Base-by-base conservation (phyloP, 2,113 vertebrate species). In the Mola mola region DNA sequence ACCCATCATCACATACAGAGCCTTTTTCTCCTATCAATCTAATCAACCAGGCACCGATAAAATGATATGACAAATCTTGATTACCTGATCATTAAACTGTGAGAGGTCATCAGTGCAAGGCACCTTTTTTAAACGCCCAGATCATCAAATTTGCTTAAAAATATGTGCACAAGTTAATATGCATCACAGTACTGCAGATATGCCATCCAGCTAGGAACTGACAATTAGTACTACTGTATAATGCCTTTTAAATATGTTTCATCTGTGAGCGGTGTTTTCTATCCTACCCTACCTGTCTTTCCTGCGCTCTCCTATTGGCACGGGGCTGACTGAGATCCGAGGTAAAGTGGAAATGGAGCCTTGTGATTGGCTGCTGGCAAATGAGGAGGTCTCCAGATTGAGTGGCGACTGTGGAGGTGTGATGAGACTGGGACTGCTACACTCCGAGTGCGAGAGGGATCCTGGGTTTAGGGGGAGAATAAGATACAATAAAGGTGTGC, bases 351-450 rank as follows among this genome's bases (percentile, higher is more conserved):
- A 94, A 67, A 97, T 95, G 47, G 96, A 96, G 83, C 94, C 92
- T 79, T 98, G 96, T 2, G 96, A 96, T 78, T 97, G 97, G 92
- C 92, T 95, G 79, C 95, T 97, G 66, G 93, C 81, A 1, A 96
- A 96, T 5, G 95, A 98, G 26, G 95, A 94, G 0, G 95, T 95
- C 86, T 99, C 96, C 61, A 97, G 79, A 71, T 95, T 98, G 49
- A 97, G 92, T 8, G 97, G 97, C 1, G 97, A 99, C 65, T 96
- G 95, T 0, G 96, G 97, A 57, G 97, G 97, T 1, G 96, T 98
- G 88, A 96, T 93, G 73, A 97, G 87, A 78, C 95, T 94, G 75
- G 95, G 95, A 73, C 95, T 97, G 92, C 95, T 98, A 78, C 96
- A 96, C 79, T 98, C 97, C 0, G 96, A 98, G 67, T 96, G 95